Evolutionary conservation across 2,888 invertebrate species (phyloP).

Genomic region (Zootermopsis nevadensis): DNA sequence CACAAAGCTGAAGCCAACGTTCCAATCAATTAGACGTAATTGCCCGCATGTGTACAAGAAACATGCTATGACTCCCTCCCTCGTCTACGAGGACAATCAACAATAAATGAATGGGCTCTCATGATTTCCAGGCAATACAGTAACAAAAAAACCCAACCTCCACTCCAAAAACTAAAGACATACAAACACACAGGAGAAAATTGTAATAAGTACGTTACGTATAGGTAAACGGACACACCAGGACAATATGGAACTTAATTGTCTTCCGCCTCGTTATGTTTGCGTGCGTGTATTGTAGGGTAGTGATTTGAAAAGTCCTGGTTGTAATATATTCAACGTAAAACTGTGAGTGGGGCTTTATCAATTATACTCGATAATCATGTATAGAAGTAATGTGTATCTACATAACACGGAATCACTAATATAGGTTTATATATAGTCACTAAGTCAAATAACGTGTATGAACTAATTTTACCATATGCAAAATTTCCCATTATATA

Average conservation of each 20-base stretch:
- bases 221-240: neutral
- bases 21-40: conserved; percentile 38
- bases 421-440: neutral
- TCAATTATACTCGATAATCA: neutral
- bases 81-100: neutral
- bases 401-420: neutral
- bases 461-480: neutral
- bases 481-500: neutral
- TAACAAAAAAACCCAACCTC: conserved; percentile 11
- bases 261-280: neutral
- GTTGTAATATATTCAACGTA: neutral
- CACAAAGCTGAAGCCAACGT: neutral
- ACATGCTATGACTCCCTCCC: neutral
- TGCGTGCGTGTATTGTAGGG: neutral
- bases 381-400: neutral
- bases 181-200: neutral
- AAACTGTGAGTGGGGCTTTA: neutral
- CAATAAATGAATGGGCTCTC: conserved; percentile 34
- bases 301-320: neutral
- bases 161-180: conserved; percentile 7
- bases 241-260: neutral
- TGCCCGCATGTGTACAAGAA: conserved; percentile 11
- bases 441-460: neutral
- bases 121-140: conserved; percentile 22
- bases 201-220: neutral